Evolutionary conservation across 1,140 invertebrate genomes (phyloP), one percentile per base, ranked within the genome.

Genomic region (Ditylenchus dipsaci): DNA sequence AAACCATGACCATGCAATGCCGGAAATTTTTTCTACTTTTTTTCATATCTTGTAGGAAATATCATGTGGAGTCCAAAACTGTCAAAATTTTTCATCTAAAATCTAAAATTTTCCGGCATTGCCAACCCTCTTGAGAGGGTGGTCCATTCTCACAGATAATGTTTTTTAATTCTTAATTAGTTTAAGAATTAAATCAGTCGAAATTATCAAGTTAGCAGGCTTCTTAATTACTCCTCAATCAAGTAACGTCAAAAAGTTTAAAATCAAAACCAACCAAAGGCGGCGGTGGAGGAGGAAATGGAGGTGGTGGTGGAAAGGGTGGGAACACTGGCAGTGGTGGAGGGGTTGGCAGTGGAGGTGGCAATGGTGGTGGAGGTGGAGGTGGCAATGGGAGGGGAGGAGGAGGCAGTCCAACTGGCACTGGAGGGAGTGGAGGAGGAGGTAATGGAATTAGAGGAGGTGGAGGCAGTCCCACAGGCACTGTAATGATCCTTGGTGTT

Each of bases 401-500:
- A 3, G 45, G 61, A 0, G 15, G 33, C n/a, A 21, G 13, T 23
- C 23, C 21, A 8, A 19, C 30, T 8, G 68, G 23, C 42, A 21
- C 19, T 19, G 57, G 19, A 30, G 42, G 19, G 0, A 0, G 21
- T 33, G 65, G 60, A 1, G 64, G 64, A 11, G 63, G 65, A 17
- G 21, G 15, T 64, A 43, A 8, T 59, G 57, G 47, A n/a, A 64
- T 26, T 42, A 64, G 67, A 7, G 67, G 67, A 19, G 64, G 64
- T 8, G 67, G 67, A 17, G 67, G 67, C 33, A 53, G 13, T 57
- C 62, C n/a, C 30, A n/a, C n/a, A 21, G 67, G 61, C 9, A 63
- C 59, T 7, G 59, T 33, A 13, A 43, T 30, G 3, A 43, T 30
- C 29, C 21, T n/a, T 3, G 59, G 29, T 8, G 59, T 19, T 61